Base-by-base conservation (phyloP, 2,113 vertebrate species). In the Murina feae region DNA sequence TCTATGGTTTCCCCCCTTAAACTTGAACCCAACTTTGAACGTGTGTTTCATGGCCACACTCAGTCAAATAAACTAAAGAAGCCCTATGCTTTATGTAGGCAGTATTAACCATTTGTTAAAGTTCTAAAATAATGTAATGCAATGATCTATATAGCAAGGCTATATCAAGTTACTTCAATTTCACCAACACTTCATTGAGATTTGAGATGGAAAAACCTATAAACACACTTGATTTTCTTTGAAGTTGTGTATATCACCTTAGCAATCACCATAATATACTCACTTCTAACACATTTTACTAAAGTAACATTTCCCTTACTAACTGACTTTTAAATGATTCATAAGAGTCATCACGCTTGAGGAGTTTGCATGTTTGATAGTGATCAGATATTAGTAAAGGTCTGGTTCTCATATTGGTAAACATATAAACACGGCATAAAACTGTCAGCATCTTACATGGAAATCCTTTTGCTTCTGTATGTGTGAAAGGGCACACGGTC, bases 171-270 rank as follows among this genome's bases (percentile, higher is more conserved):
- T 18, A 9, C 32, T 79, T 51, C 9, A 65, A 20, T 14, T 78
- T 93, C 86, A 86, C 18, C 93, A 89, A 86, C 28, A 96, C 86
- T 94, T 97, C 51, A 80, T 91, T 86, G 83, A 93, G 32, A 90
- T 8, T 69, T 72, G 5, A 28, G 12, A 51, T 8, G 68, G 16
- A 28, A 58, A 93, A 86, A 44, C 11, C n/a, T 87, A 76, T 1
- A 35, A 63, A 63, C 28, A 9, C 1, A 66, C 32, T 0, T 20
- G 5, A 0, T 47, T 94, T 95, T 63, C 49, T 93, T 13, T 39
- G 28, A 72, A 79, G 25, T 53, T 66, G 1, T 25, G 58, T 53
- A 1, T 55, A 58, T 84, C 23, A 53, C 3, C 65, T 42, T 30
- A 89, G 18, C 42, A 68, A 18, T 14, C 6, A 72, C 37, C 35